phyloP scores from a whole-genome alignment of 2,113 vertebrate species.

The Cacatua alba region DNA sequence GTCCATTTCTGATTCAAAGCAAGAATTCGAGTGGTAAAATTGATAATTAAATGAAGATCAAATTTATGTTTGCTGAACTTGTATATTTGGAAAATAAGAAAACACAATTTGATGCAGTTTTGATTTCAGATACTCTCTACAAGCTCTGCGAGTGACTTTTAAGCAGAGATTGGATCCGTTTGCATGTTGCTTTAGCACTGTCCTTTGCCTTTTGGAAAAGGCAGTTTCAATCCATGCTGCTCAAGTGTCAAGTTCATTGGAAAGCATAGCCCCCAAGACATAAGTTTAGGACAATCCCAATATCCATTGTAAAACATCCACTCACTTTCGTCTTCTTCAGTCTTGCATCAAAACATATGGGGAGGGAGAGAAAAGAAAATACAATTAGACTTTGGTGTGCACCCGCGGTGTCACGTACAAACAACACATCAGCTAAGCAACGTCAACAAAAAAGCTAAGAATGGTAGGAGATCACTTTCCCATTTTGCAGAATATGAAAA shows the following conservation, averaged over 20 bases:
- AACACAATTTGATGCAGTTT: background rate
- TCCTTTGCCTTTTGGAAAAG: background rate
- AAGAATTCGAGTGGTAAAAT: background rate
- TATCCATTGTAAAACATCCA: background rate
- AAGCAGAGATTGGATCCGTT: background rate
- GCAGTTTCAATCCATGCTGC: background rate
- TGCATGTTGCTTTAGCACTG: background rate
- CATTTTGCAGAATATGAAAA: too few species aligned
- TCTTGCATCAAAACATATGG: slow-evolving; percentile 33
- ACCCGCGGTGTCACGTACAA: too few species aligned
- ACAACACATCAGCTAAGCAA: too few species aligned
- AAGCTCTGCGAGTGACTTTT: background rate
- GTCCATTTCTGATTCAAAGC: background rate
- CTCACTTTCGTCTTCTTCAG: slow-evolving; percentile 49
- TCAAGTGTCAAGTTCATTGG: background rate
- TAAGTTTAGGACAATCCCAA: background rate
- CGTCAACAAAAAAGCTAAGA: too few species aligned
- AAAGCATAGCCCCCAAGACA: background rate
- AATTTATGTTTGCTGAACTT: background rate
- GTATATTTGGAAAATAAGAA: background rate
- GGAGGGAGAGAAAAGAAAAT: too few species aligned
- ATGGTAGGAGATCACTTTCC: too few species aligned
- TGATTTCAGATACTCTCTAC: background rate
- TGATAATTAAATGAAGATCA: too few species aligned
- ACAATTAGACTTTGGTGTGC: too few species aligned